Conservation (phyloP, 2,888 invertebrate genomes). For the Eledone cirrhosa region DNA sequence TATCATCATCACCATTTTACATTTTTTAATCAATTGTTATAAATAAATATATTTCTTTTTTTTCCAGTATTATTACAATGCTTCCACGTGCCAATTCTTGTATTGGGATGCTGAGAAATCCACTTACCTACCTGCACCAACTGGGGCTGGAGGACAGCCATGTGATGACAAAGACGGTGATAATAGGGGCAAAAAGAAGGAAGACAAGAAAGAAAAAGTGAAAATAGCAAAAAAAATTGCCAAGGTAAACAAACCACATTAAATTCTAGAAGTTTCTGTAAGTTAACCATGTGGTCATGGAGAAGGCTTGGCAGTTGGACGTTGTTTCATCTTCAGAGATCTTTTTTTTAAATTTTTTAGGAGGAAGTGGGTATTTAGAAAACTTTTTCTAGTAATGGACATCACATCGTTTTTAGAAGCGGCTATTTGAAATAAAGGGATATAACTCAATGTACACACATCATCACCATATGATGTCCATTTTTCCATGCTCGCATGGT, state of each 20-base stretch:
- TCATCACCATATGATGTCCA: no score
- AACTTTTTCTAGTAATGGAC: no score
- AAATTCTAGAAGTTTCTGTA: no score
- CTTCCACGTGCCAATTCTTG: conserved; percentile 87
- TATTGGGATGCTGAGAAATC: conserved; percentile 83
- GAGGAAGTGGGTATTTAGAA: no score
- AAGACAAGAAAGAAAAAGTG: conserved; percentile 86
- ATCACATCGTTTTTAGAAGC: no score
- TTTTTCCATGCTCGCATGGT: no score
- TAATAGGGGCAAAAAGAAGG: conserved; percentile 40
- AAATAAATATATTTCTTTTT: conserved; percentile 4
- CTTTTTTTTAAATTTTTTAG: no score
- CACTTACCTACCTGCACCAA: conserved; percentile 63
- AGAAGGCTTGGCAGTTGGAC: no score
- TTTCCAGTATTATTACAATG: conserved; percentile 88
- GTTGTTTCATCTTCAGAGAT: no score
- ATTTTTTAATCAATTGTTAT: neutral
- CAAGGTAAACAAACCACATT: conserved; percentile 76
- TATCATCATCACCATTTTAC: neutral
- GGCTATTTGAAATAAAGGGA: no score
- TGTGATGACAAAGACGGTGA: conserved; percentile 30
- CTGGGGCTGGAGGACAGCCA: conserved; percentile 37
- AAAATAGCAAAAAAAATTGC: conserved; percentile 98
- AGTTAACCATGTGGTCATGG: no score
- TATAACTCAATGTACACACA: no score